These are phyloP conservation scores for Lycorma delicatula DNA, from an alignment of 1,140 invertebrate genomes.

Conservation along the genomic window DNA sequence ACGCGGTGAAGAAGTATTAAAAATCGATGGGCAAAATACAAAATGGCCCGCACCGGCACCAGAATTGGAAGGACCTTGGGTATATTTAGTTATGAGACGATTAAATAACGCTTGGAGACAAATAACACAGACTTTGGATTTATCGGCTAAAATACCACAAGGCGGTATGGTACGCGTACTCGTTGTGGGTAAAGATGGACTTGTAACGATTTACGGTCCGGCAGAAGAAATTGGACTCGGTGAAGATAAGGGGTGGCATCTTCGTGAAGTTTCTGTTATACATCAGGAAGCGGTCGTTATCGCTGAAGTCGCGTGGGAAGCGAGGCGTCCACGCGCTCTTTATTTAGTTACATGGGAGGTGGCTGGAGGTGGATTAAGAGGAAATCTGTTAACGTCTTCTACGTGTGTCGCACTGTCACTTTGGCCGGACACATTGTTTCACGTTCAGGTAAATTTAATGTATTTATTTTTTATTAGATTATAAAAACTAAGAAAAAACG, in stretches of 20 bases:
- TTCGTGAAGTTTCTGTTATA: slow-evolving; percentile 55
- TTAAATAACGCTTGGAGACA: slow-evolving; percentile 32
- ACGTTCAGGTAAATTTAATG: slow-evolving; percentile 52
- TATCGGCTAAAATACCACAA: slow-evolving; percentile 48
- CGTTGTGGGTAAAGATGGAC: slow-evolving; percentile 52
- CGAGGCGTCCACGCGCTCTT: slow-evolving; percentile 42
- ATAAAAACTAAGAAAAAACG: no score
- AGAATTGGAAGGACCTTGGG: slow-evolving; percentile 38
- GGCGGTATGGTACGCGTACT: slow-evolving; percentile 52
- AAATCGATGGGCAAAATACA: slow-evolving; percentile 38
- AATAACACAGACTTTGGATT: slow-evolving; percentile 44
- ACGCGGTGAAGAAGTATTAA: slow-evolving; percentile 52
- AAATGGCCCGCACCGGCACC: slow-evolving; percentile 43
- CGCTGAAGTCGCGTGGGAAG: slow-evolving; percentile 65
- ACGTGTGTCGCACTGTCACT: slow-evolving; percentile 64
- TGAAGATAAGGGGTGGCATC: slow-evolving; percentile 41
- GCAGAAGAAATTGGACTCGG: neutral
- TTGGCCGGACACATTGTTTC: slow-evolving; percentile 69
- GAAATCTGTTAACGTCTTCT: slow-evolving; percentile 67
- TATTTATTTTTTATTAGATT: slow-evolving; percentile 15
- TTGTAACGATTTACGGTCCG: slow-evolving; percentile 57
- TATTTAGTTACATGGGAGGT: slow-evolving; percentile 76
- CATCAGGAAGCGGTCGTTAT: slow-evolving; percentile 63
- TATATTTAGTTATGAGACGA: slow-evolving; percentile 58
- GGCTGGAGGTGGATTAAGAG: slow-evolving; percentile 67